Conservation (phyloP, 2,797 vertebrate genomes). For the Linurgus olivaceus region DNA sequence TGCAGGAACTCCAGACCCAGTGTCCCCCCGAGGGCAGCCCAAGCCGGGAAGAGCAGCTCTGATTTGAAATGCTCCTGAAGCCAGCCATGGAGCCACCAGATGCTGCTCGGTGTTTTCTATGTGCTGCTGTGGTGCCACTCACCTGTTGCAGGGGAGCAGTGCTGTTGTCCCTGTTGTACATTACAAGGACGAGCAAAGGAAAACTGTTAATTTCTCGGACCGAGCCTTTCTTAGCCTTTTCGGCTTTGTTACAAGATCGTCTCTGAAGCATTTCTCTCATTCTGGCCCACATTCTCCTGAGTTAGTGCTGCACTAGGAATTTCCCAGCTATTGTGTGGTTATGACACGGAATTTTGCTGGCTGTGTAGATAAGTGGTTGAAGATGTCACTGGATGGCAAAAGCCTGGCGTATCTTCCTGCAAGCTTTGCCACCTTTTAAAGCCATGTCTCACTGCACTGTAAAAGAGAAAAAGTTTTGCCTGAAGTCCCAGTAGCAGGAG, state of each 20-base stretch:
- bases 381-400: background rate
- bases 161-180: accelerated
- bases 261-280: background rate
- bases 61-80: background rate
- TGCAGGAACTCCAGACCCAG: background rate
- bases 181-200: background rate
- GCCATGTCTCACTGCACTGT: background rate
- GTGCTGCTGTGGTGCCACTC: background rate
- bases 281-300: background rate
- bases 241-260: background rate
- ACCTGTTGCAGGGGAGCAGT: background rate
- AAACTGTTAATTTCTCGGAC: accelerated
- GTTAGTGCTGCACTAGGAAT: background rate
- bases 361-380: background rate
- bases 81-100: background rate
- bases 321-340: background rate
- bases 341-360: background rate
- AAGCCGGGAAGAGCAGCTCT: background rate
- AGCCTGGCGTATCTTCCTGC: background rate
- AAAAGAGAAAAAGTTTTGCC: background rate
- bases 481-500: background rate
- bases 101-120: background rate
- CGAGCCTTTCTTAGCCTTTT: background rate
- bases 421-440: background rate
- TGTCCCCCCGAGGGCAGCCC: background rate